phyloP scores from a whole-genome alignment of 2,113 vertebrate species.

The Pelecanus crispus region DNA sequence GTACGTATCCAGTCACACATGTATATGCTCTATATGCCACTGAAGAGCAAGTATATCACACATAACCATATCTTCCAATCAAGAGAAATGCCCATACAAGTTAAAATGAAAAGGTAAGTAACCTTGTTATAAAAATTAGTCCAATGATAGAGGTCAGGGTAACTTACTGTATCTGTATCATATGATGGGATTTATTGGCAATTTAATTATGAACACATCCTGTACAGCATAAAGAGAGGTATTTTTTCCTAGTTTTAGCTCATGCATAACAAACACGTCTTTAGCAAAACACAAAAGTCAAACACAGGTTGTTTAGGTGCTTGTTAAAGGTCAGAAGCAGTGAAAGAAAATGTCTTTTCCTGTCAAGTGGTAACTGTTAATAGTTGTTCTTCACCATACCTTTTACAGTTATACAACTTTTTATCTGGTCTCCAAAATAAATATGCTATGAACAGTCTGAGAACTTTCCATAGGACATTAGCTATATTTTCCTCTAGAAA shows the following conservation, averaged over 20 bases:
- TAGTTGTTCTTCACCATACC: background rate
- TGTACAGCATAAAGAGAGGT: background rate
- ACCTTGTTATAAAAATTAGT: background rate
- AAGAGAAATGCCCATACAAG: fast-evolving
- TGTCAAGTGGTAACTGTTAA: background rate
- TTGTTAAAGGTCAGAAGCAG: conserved; percentile 7
- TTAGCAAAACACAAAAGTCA: background rate
- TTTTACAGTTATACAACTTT: background rate
- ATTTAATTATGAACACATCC: background rate
- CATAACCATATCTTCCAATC: background rate
- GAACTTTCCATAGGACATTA: background rate
- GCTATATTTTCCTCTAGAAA: conserved; percentile 3
- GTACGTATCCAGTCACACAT: fast-evolving
- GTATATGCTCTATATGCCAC: background rate
- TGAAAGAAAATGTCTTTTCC: background rate
- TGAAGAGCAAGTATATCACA: background rate
- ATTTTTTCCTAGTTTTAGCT: background rate
- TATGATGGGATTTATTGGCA: background rate
- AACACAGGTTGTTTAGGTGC: background rate
- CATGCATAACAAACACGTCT: background rate
- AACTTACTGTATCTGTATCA: background rate
- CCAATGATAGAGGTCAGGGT: background rate
- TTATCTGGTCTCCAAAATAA: background rate
- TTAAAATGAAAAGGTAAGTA: background rate
- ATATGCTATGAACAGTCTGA: background rate